Conservation (phyloP, 2,113 vertebrate genomes). For the Leptosomus discolor region DNA sequence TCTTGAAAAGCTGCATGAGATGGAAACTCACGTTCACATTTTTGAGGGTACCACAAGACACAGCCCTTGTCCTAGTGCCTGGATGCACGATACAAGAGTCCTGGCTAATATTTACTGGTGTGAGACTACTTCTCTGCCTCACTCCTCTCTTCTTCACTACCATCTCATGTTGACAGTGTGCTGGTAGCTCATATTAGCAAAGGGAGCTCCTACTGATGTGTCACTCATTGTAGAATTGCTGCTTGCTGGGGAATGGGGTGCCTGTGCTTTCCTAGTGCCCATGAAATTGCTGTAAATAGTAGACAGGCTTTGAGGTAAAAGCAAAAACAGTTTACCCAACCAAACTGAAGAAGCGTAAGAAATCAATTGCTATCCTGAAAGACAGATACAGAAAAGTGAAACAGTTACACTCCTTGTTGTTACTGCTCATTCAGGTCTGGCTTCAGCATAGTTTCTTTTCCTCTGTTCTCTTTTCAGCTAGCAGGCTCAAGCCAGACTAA, state of each 20-base stretch:
- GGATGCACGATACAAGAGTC: background rate
- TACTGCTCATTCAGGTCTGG: background rate
- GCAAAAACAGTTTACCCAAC: background rate
- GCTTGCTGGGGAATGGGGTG: background rate
- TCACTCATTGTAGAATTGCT: background rate
- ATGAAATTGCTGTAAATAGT: background rate
- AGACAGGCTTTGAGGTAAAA: background rate
- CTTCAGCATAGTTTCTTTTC: background rate
- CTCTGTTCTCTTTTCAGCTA: background rate
- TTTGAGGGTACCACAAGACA: background rate
- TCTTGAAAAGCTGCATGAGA: background rate
- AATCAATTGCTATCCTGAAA: background rate
- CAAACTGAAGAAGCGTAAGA: background rate
- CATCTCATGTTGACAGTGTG: background rate
- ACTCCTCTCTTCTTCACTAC: background rate
- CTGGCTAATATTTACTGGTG: background rate
- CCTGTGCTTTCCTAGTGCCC: background rate
- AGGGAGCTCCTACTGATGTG: accelerated
- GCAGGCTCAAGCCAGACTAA: background rate
- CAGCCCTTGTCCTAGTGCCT: background rate
- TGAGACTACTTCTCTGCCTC: background rate
- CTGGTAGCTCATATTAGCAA: background rate
- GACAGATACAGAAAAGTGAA: background rate
- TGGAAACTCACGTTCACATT: background rate
- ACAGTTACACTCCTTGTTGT: background rate